A percentile compares a stretch with the other conserved stretches of the same genome.
These are phyloP conservation scores for Neodon shergylaensis DNA, from an alignment of 2,113 vertebrate genomes.

Conservation along the genomic window DNA sequence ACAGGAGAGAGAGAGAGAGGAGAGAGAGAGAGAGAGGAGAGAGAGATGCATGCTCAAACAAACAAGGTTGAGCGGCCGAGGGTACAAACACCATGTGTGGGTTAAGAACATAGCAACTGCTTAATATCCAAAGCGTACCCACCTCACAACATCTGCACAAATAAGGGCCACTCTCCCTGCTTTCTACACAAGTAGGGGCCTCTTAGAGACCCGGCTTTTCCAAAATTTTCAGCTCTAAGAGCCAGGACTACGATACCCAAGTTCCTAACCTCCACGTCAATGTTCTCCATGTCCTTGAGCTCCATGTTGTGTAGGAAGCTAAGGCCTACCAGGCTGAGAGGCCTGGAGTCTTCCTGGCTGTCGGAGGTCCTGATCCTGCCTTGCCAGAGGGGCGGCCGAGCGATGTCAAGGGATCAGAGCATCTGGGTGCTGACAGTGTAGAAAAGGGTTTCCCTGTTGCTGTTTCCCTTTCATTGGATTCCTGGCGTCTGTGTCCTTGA, in stretches of 20 bases:
- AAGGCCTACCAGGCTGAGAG: too few relatives aligned
- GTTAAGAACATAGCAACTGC: background rate
- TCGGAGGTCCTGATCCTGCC: too few relatives aligned
- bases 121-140: background rate
- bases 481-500: too few relatives aligned
- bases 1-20: too few relatives aligned
- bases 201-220: slow-evolving; percentile 13
- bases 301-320: background rate
- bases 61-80: too few relatives aligned
- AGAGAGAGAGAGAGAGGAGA: background rate
- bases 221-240: slow-evolving; percentile 16
- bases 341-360: too few relatives aligned
- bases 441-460: too few relatives aligned
- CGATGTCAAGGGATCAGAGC: too few relatives aligned
- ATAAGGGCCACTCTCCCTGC: background rate
- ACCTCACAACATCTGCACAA: background rate
- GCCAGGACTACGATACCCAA: background rate
- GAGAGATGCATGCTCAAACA: too few relatives aligned
- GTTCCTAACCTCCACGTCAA: background rate
- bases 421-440: too few relatives aligned
- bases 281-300: accelerated
- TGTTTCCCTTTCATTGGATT: too few relatives aligned
- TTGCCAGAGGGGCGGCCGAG: too few relatives aligned
- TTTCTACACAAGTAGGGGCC: background rate
- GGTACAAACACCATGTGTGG: accelerated